These are phyloP conservation scores for Poeciliopsis gracilis DNA, from an alignment of 2,797 vertebrate genomes.

Conservation along the genomic window DNA sequence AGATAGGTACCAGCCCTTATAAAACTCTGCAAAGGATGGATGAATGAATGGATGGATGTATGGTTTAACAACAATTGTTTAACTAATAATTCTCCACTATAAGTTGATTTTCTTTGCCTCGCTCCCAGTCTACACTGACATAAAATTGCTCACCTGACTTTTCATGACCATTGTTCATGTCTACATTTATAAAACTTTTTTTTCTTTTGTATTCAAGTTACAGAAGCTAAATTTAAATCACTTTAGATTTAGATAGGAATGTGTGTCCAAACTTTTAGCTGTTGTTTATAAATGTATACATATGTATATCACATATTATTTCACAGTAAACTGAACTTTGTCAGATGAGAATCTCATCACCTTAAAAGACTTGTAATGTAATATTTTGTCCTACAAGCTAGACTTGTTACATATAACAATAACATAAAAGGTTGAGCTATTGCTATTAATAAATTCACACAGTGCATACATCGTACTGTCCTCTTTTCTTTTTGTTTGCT, in stretches of 20 bases:
- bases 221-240: not conserved
- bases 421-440: not conserved
- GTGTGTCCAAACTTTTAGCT: not conserved
- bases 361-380: not conserved
- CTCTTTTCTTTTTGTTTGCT: not conserved
- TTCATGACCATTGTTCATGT: not conserved
- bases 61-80: not conserved
- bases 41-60: not conserved
- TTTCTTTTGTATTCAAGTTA: not conserved
- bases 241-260: not conserved
- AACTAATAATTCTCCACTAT: not conserved
- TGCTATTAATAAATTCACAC: not conserved
- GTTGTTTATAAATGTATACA: not conserved
- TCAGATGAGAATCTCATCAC: not conserved
- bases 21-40: not conserved
- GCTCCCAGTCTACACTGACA: not conserved
- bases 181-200: not conserved
- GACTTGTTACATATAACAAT: not conserved
- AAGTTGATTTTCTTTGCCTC: not conserved
- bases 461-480: not conserved
- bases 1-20: not conserved
- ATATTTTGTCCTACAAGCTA: not conserved
- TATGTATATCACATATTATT: not conserved
- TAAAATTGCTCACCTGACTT: not conserved
- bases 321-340: not conserved